These are phyloP conservation scores for Chrysolina americana DNA, from an alignment of 2,888 invertebrate genomes.

Conservation along the genomic window DNA sequence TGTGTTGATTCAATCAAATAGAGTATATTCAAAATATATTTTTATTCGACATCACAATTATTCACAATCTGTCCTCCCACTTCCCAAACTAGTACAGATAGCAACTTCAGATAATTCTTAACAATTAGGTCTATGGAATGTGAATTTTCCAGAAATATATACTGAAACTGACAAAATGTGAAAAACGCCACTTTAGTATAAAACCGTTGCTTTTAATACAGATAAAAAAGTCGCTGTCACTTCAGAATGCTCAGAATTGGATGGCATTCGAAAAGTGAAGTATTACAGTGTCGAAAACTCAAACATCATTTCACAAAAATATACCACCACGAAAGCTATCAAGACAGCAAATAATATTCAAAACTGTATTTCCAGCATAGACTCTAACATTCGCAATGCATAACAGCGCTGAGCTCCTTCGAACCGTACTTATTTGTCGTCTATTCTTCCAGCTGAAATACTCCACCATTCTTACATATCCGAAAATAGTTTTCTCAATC, in stretches of 20 bases:
- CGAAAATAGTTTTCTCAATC: conserved; percentile 31
- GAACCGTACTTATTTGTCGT: conserved; percentile 25
- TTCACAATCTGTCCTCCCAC: too few relatives aligned
- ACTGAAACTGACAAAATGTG: too few relatives aligned
- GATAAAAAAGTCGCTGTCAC: too few relatives aligned
- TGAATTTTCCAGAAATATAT: too few relatives aligned
- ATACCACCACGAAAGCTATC: not conserved
- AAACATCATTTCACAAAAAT: not conserved
- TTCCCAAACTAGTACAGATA: too few relatives aligned
- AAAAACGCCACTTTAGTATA: too few relatives aligned
- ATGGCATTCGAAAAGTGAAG: not conserved
- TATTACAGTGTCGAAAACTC: not conserved
- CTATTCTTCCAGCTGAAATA: conserved; percentile 9
- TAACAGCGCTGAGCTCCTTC: not conserved
- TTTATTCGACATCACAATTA: too few relatives aligned
- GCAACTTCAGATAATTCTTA: too few relatives aligned
- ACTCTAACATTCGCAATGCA: not conserved
- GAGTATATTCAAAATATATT: too few relatives aligned
- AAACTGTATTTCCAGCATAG: not conserved
- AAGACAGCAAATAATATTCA: not conserved
- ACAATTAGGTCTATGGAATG: too few relatives aligned
- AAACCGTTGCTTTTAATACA: too few relatives aligned
- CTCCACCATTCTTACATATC: not conserved
- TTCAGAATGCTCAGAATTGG: not conserved
- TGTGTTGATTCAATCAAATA: too few relatives aligned